A percentile compares a stretch with the other conserved stretches of the same genome.
These are phyloP conservation scores for Caenorhabditis sp. DNA, from an alignment of 2,888 invertebrate genomes.

Conservation along the genomic window DNA sequence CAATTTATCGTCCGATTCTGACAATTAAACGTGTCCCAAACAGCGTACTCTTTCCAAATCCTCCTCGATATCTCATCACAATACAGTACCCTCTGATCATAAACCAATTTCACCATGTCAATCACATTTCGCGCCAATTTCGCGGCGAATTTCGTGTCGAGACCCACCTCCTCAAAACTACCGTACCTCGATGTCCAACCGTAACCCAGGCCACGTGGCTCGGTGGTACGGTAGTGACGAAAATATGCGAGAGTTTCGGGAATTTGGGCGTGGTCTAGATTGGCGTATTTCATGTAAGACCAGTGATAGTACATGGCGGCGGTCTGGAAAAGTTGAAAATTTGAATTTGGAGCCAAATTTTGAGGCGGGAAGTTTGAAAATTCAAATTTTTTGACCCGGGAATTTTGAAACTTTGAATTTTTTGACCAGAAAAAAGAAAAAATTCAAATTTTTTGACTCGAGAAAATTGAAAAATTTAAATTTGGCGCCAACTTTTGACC, in stretches of 20 bases:
- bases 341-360: no score
- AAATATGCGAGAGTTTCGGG: constrained; percentile 1
- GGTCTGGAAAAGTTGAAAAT: no score
- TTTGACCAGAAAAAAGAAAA: no score
- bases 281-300: constrained; percentile 17
- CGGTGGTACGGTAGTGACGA: constrained; percentile 12
- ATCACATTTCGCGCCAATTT: constrained; percentile 17
- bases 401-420: no score
- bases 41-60: background rate
- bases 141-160: constrained; percentile 3
- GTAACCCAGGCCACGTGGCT: background rate
- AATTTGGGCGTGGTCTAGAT: background rate
- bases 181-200: constrained; percentile 9
- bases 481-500: no score
- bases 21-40: background rate
- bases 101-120: background rate
- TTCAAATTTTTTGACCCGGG: no score
- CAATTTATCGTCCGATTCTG: background rate
- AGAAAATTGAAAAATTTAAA: no score
- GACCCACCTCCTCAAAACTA: constrained; percentile 1
- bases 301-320: constrained; percentile 30
- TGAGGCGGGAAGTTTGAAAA: no score
- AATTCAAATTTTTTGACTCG: no score
- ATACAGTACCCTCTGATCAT: background rate
- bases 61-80: background rate